These are phyloP conservation scores for Anabas testudineus DNA, from an alignment of 2,797 vertebrate genomes.

Conservation along the genomic window DNA sequence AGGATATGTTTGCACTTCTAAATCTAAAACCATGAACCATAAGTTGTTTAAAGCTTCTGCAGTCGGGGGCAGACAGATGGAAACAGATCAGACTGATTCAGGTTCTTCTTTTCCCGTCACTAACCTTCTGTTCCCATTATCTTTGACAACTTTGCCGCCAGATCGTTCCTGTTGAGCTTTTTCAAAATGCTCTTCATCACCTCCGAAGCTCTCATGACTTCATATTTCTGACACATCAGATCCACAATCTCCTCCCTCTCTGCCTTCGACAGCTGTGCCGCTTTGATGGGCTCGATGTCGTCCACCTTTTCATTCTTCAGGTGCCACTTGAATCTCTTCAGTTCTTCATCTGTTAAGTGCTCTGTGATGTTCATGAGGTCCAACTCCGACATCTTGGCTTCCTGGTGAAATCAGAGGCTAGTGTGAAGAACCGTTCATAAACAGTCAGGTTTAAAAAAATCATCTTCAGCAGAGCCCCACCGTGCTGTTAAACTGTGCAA, in stretches of 20 bases:
- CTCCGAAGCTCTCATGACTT: background rate
- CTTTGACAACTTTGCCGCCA: rapidly evolving
- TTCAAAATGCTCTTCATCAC: background rate
- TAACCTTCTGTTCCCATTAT: conserved; percentile 1
- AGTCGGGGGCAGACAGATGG: too few relatives aligned
- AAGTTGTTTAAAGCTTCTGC: too few relatives aligned
- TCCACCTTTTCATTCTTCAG: background rate
- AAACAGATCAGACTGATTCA: too few relatives aligned
- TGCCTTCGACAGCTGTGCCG: background rate
- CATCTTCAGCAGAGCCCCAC: too few relatives aligned
- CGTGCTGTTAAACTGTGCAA: too few relatives aligned
- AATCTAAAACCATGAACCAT: too few relatives aligned
- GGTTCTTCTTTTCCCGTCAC: background rate
- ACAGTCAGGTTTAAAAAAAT: too few relatives aligned
- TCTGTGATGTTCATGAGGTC: conserved; percentile 6
- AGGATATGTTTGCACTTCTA: too few relatives aligned
- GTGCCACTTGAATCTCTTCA: conserved; percentile 28
- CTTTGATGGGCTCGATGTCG: conserved; percentile 1
- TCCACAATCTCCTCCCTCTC: background rate
- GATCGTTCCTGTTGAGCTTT: conserved; percentile 31
- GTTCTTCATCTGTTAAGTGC: background rate
- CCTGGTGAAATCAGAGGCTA: background rate
- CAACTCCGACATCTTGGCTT: background rate
- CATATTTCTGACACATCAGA: conserved; percentile 21
- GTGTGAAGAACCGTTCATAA: background rate